phyloP scores from a whole-genome alignment of 2,888 invertebrate genomes.

The Aporophyla nigra region DNA sequence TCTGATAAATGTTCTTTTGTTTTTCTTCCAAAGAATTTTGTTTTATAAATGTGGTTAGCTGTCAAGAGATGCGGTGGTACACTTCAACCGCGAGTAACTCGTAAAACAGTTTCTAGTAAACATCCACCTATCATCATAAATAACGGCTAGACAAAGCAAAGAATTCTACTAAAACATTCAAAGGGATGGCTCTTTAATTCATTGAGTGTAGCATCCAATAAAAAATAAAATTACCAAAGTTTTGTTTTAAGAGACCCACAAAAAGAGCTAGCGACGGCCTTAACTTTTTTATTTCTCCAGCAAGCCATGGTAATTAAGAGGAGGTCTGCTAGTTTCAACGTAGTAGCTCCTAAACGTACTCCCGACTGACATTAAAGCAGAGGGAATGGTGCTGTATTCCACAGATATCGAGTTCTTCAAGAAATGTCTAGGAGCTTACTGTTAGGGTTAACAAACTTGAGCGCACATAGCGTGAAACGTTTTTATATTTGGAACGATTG shows the following conservation, averaged over 20 bases:
- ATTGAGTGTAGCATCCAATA: slow-evolving; percentile 60
- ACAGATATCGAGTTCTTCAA: slow-evolving; percentile 64
- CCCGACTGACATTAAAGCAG: slow-evolving; percentile 77
- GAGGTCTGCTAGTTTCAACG: slow-evolving; percentile 76
- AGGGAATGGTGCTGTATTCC: slow-evolving; percentile 73
- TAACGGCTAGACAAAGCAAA: slow-evolving; percentile 53
- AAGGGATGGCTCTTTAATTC: slow-evolving; percentile 65
- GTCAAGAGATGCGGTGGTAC: slow-evolving; percentile 15
- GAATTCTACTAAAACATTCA: slow-evolving; percentile 50
- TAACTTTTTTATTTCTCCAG: slow-evolving; percentile 79
- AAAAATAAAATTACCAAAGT: slow-evolving; percentile 65
- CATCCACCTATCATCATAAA: slow-evolving; percentile 57
- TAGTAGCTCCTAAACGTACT: slow-evolving; percentile 77
- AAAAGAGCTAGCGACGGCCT: slow-evolving; percentile 76
- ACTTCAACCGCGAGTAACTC: slow-evolving; percentile 46
- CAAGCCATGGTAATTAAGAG: slow-evolving; percentile 85
- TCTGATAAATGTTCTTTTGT: neutral
- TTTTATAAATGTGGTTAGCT: slow-evolving; percentile 16
- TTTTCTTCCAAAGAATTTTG: slow-evolving; percentile 4
- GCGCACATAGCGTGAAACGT: slow-evolving; percentile 64
- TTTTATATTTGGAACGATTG: slow-evolving; percentile 63
- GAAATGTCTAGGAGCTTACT: slow-evolving; percentile 59
- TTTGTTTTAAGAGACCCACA: slow-evolving; percentile 72
- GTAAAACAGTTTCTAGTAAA: slow-evolving; percentile 53
- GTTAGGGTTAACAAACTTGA: slow-evolving; percentile 61